Percentiles rank a stretch among this genome's conserved stretches.
These are phyloP conservation scores for Kryptolebias ocellatus DNA, from an alignment of 2,797 vertebrate genomes.

Conservation along the genomic window DNA sequence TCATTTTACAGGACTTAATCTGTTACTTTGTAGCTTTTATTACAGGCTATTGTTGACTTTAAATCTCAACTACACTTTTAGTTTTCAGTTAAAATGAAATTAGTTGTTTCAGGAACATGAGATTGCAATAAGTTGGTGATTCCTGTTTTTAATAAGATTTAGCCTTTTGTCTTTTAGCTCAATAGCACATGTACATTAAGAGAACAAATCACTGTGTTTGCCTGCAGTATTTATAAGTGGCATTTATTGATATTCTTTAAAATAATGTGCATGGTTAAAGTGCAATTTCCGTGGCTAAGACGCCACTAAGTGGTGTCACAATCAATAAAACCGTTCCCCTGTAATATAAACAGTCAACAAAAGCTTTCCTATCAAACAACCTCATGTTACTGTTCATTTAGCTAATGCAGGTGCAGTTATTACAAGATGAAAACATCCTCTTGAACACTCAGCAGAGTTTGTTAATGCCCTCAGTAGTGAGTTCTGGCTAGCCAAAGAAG, in stretches of 20 bases:
- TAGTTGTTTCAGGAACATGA: not conserved
- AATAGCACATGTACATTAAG: not conserved
- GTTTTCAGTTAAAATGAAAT: too few species aligned
- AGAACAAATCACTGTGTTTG: slow-evolving; percentile 8
- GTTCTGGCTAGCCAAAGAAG: slow-evolving; percentile 55
- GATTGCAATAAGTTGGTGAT: not conserved
- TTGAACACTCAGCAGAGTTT: slow-evolving; percentile 25
- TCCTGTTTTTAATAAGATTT: not conserved
- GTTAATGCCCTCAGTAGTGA: slow-evolving; percentile 51
- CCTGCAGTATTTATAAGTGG: slow-evolving; percentile 20
- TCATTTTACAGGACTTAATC: not conserved
- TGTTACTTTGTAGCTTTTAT: not conserved
- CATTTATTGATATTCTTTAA: slow-evolving; percentile 37
- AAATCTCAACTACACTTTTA: slow-evolving; percentile 1
- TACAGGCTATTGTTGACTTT: not conserved
- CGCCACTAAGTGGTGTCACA: slow-evolving; percentile 37
- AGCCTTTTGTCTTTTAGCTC: not conserved
- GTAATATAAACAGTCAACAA: slow-evolving; percentile 30
- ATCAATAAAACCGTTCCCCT: slow-evolving; percentile 41
- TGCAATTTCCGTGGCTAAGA: slow-evolving; percentile 29
- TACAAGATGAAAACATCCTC: slow-evolving; percentile 42
- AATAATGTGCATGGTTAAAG: slow-evolving; percentile 17
- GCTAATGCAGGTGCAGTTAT: slow-evolving; percentile 56
- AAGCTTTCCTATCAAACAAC: slow-evolving; percentile 24
- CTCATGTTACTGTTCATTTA: slow-evolving; percentile 47